phyloP scores from a whole-genome alignment of 2,113 vertebrate species.

The Otis tarda region DNA sequence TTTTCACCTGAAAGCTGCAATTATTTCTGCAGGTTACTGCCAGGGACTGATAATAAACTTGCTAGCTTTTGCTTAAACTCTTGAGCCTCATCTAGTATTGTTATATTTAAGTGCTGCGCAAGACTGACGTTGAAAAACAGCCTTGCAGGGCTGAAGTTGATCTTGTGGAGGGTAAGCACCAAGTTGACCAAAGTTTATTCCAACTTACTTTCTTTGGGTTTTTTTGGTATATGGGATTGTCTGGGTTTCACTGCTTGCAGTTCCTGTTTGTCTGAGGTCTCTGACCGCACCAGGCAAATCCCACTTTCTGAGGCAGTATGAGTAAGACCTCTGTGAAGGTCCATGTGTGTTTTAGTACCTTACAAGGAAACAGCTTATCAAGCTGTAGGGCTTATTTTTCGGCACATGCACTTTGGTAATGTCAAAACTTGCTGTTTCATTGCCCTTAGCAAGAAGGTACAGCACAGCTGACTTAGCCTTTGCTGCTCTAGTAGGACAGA shows the following conservation, averaged over 20 bases:
- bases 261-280: not conserved
- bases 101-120: not conserved
- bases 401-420: not conserved
- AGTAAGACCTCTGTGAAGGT: not conserved
- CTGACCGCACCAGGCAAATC: not conserved
- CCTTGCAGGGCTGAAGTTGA: not conserved
- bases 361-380: not conserved
- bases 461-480: not conserved
- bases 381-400: not conserved
- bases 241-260: not conserved
- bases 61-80: not conserved
- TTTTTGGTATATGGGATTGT: not conserved
- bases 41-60: not conserved
- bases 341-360: fast-evolving
- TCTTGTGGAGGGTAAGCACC: not conserved
- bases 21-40: not conserved
- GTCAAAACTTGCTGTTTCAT: not conserved
- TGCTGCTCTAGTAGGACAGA: not conserved
- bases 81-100: not conserved
- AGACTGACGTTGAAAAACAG: not conserved
- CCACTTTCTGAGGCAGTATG: not conserved
- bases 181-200: not conserved
- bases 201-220: not conserved
- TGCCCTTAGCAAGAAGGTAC: not conserved
- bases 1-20: not conserved